Evolutionary conservation across 1,140 invertebrate genomes (phyloP), one percentile per base, ranked within the genome.

Genomic region (Drosophila aff.): DNA sequence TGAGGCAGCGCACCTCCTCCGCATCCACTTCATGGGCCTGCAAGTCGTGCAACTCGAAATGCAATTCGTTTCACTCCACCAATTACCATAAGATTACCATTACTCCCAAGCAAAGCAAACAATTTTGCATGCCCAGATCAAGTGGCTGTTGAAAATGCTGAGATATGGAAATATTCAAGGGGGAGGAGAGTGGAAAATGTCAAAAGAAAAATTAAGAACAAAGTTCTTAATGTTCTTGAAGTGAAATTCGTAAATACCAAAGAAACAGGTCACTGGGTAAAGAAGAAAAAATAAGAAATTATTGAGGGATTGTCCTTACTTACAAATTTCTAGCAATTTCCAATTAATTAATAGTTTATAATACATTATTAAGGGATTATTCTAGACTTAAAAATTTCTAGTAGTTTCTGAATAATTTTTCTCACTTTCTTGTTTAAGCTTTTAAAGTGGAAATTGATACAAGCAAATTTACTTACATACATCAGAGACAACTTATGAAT

Each of bases 71-170:
- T 73, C 31, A 73, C 38, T 52, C 23, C 31, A 38, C 67, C 53
- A 73, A 73, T 73, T 73, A 73, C 67, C 69, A 73, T 73, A 73
- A 28, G 67, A 73, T 73, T 60, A 73, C 55, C 55, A 73, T 73
- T 73, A 61, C 47, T n/a, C 53, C n/a, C 38, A 43, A 11, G 69
- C 69, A 60, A 60, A 43, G 11, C 69, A 33, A 72, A 52, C 46
- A 36, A 50, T 73, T 72, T 60, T 7, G 66, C 66, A 73, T 71
- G 69, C 68, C 31, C 44, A 26, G 46, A 72, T 73, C 69, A 73
- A 72, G 66, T 68, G 68, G 33, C 49, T 68, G 40, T 26, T 46
- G 40, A 40, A 18, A 33, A 36, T 28, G 31, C 13, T 23, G 18
- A 23, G 38, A 23, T 64, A 65, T 43, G 18, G 18, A 33, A 61